Evolutionary conservation across 2,797 vertebrate species (phyloP).

Genomic region (Linurgus olivaceus): DNA sequence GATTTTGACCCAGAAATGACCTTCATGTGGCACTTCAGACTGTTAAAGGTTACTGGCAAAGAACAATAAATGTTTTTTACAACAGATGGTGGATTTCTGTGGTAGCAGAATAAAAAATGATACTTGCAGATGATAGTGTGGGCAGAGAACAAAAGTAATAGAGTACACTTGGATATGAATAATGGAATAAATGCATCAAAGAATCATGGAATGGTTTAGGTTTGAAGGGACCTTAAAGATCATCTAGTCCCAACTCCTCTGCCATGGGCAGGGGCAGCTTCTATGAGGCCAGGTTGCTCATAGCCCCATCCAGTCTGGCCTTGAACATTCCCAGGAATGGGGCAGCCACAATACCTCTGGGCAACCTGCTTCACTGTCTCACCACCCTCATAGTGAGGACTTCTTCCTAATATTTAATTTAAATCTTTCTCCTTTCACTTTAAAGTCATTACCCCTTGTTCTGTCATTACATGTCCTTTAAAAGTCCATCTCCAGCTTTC

Average conservation of each 20-base stretch:
- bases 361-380: not conserved
- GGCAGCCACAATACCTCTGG: not conserved
- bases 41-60: not conserved
- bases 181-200: not conserved
- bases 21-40: fast-evolving
- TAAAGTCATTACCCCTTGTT: not conserved
- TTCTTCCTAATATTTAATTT: not conserved
- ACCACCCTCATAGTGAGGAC: not conserved
- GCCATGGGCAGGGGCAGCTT: not conserved
- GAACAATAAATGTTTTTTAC: not conserved
- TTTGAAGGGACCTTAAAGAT: not conserved
- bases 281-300: not conserved
- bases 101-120: not conserved
- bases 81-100: not conserved
- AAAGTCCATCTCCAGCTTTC: not conserved
- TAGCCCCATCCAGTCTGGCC: not conserved
- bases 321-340: not conserved
- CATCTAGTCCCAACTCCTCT: not conserved
- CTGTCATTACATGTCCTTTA: too few species aligned
- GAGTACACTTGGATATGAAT: not conserved
- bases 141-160: not conserved
- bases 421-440: not conserved
- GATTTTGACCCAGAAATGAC: not conserved
- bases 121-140: not conserved
- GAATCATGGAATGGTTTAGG: not conserved